phyloP scores from a whole-genome alignment of 2,113 vertebrate species.

The Guaruba guarouba region DNA sequence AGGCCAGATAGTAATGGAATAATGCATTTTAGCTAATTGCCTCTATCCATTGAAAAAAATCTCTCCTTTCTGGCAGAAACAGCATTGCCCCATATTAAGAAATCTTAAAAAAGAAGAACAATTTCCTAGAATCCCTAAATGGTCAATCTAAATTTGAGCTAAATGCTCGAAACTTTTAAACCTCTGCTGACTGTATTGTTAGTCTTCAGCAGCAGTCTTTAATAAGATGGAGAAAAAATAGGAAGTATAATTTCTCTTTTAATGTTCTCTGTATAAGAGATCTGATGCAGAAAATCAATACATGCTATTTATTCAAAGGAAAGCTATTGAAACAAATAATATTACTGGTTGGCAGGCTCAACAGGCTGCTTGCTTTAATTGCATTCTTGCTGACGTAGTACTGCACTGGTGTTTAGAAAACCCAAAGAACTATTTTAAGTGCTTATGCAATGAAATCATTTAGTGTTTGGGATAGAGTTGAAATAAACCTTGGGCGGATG shows the following conservation, averaged over 20 bases:
- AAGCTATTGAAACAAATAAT: conserved; percentile 56
- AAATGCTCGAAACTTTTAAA: neutral
- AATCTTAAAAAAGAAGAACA: neutral
- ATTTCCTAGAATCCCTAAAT: neutral
- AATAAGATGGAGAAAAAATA: conserved; percentile 23
- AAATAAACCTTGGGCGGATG: neutral
- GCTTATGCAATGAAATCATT: neutral
- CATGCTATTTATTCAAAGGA: conserved; percentile 34
- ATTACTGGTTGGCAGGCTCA: conserved; percentile 28
- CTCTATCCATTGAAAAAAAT: neutral
- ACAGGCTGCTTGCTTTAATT: conserved; percentile 26
- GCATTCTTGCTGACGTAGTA: neutral
- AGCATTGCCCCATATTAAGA: neutral
- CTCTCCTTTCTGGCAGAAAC: neutral
- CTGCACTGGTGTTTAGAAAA: neutral
- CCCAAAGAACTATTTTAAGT: neutral
- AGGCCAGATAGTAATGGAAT: neutral
- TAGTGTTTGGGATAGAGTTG: neutral
- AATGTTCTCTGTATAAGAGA: conserved; percentile 39
- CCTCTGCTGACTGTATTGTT: neutral
- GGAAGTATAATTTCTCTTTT: conserved; percentile 47
- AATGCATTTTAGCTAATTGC: conserved; percentile 26
- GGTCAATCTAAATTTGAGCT: neutral
- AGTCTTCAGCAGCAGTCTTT: neutral
- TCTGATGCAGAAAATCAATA: conserved; percentile 62